phyloP scores from a whole-genome alignment of 1,140 invertebrate genomes.

The Bacillus rossius region DNA sequence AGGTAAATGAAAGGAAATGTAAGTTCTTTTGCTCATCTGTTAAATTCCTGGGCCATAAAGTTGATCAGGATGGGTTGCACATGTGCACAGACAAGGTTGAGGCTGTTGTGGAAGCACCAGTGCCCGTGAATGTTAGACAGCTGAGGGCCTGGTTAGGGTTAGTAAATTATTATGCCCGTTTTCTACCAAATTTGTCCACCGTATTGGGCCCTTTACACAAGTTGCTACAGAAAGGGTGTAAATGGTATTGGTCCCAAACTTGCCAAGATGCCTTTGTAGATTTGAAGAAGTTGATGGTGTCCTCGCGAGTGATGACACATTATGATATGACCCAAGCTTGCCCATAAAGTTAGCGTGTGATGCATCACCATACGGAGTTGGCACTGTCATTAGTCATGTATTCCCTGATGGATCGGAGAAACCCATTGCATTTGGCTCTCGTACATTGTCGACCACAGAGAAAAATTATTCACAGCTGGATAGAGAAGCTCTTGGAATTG shows the following conservation, averaged over 20 bases:
- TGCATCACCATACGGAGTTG: constrained; percentile 37
- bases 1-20: constrained; percentile 3
- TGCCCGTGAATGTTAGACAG: constrained; percentile 6
- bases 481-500: constrained; percentile 47
- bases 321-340: constrained; percentile 40
- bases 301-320: constrained; percentile 31
- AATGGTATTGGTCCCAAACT: constrained; percentile 26
- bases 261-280: constrained; percentile 27
- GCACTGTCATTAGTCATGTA: constrained; percentile 43
- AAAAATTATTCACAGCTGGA: constrained; percentile 48
- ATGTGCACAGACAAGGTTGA: constrained; percentile 14
- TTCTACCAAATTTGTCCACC: constrained; percentile 32
- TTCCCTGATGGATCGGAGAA: constrained; percentile 35
- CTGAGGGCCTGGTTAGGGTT: background rate
- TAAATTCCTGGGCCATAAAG: background rate
- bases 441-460: constrained; percentile 41
- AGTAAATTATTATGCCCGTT: constrained; percentile 34
- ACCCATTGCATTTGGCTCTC: constrained; percentile 45
- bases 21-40: background rate
- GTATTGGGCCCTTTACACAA: constrained; percentile 27
- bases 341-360: constrained; percentile 45
- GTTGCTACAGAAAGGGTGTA: constrained; percentile 22
- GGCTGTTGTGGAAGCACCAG: constrained; percentile 21
- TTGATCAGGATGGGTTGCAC: background rate
- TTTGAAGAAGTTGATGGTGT: constrained; percentile 26